Evolutionary conservation across 2,888 invertebrate species (phyloP), one percentile per base, ranked within the genome.

Genomic region (Timandra comae): DNA sequence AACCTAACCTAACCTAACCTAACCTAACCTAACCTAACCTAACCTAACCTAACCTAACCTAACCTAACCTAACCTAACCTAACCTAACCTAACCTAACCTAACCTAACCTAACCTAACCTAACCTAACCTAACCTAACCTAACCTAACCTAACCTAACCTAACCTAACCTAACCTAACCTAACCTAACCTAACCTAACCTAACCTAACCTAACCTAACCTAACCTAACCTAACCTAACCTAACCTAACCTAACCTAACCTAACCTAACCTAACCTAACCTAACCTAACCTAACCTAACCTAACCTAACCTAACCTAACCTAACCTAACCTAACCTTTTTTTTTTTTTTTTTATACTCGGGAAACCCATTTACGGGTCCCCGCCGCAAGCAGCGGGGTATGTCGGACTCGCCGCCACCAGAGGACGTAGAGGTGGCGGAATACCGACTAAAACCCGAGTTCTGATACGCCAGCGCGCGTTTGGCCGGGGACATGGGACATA

Each of bases 11-110:
- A 35, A 35, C 40, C 40, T 35, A 35, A 40, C 38, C 38, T 28
- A 30, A 40, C 38, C 38, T 39, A 39, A 39, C 38, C 38, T 39
- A 38, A 38, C 38, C 38, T 38, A 38, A 38, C 38, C 34, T 37
- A 41, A 37, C 37, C 36, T 37, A 38, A 33, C 41, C 38, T 33
- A 46, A 33, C 36, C 29, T 30, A 26, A 28, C 31, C 31, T 24
- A 24, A 24, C 35, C 35, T 35, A 35, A 34, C 38, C 38, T 33
- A 43, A 29, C 33, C 22, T 29, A 22, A 26, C 29, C 29, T 22
- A 30, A 26, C 35, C 29, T 29, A 26, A 29, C 26, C 25, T 12
- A 35, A 27, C 26, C 25, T 25, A 25, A 22, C 21, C 30, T 29
- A 25, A 29, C 25, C 27, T 21, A 26, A 28, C 33, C 33, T 27